Evolutionary conservation across 2,113 vertebrate species (phyloP).

Genomic region (Macrotis lagotis): DNA sequence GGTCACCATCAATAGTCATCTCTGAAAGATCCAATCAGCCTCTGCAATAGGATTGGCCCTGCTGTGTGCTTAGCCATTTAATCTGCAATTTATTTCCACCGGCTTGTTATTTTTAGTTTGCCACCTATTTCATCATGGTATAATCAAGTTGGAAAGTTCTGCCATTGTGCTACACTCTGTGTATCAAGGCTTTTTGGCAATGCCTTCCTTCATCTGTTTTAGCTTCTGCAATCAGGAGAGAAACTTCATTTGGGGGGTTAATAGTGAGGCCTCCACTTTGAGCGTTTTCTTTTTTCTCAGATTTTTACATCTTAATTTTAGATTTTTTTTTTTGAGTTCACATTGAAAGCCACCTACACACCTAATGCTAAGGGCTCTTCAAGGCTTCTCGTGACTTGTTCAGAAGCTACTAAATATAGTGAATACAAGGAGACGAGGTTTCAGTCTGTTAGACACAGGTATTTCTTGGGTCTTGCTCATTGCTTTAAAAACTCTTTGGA

Average conservation of each 20-base stretch:
- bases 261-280: slow-evolving; percentile 40
- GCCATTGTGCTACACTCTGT: slow-evolving; percentile 35
- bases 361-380: not conserved
- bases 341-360: not conserved
- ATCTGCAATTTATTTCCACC: slow-evolving; percentile 69
- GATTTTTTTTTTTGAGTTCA: slow-evolving; percentile 7
- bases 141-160: slow-evolving; percentile 59
- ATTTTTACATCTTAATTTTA: not conserved
- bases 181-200: slow-evolving; percentile 35
- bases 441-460: not conserved
- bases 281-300: not conserved
- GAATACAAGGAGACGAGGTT: not conserved
- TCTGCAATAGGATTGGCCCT: slow-evolving; percentile 14
- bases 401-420: not conserved
- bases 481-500: not conserved
- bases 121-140: slow-evolving; percentile 62
- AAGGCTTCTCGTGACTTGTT: not conserved
- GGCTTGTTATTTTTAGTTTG: slow-evolving; percentile 65
- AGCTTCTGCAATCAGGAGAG: slow-evolving; percentile 9
- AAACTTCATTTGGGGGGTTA: slow-evolving; percentile 47
- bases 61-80: slow-evolving; percentile 67
- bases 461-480: not conserved
- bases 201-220: slow-evolving; percentile 33
- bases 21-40: slow-evolving; percentile 59
- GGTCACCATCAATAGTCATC: slow-evolving; percentile 51